Base-by-base conservation (phyloP, 2,888 invertebrate species). In the Drosophila neotestacea region DNA sequence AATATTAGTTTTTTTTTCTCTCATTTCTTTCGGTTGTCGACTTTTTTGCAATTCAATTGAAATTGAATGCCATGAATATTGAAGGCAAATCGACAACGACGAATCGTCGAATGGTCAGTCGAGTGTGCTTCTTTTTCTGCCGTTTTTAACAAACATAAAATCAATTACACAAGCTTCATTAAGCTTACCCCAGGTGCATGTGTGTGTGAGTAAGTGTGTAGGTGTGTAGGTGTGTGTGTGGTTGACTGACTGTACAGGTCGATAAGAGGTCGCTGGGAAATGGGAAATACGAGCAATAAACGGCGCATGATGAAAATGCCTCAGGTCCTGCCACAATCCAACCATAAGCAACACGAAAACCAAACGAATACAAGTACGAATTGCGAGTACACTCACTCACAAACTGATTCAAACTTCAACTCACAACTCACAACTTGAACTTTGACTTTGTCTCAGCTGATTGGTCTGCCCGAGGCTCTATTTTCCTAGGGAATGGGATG, bases 141-240 rank as follows among this genome's bases (percentile, higher is more conserved):
- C 76, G 82, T 85, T 86, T 85, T 88, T 79, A 86, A 83, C 88
- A 85, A 88, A 83, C 79, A 83, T 79, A 83, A 84, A 80, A 80
- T 81, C 81, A 89, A 89, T 87, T 83, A 82, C 77, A 81, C 77
- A 84, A 79, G 85, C 79, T 86, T 87, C 84, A 85, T 87, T 89
- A 82, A 85, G 82, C 81, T 77, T 68, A 32, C n/a, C 22, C 55
- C 63, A 55, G 47, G 32, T 63, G 48, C 54, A 22, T 47, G 28
- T 42, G 44, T 38, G 46, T 34, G 54, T 68, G n/a, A n/a, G n/a
- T n/a, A n/a, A n/a, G 52, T 65, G 77, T 68, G 71, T 51, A 22
- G 22, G 61, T 46, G 39, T 44, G 46, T 13, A 32, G 22, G 28
- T 27, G 39, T 34, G 44, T 73, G 65, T 70, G 69, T 67, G 66